A percentile compares a stretch with the other conserved stretches of the same genome.
Evolutionary conservation across 1,140 invertebrate species (phyloP).

Genomic region (Leptinotarsa defecta): DNA sequence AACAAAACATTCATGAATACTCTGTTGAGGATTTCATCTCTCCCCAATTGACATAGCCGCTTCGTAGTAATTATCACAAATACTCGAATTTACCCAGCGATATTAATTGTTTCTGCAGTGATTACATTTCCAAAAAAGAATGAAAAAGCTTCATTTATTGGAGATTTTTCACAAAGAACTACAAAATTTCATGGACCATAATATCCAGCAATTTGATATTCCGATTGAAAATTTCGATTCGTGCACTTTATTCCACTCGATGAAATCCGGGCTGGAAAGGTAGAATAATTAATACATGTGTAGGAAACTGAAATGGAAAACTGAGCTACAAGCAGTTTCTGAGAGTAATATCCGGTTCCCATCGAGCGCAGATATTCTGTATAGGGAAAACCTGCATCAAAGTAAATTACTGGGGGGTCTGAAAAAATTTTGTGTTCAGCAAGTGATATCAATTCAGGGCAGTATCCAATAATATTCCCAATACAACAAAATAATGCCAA

Average conservation of each 20-base stretch:
- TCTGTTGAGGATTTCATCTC: too few species aligned
- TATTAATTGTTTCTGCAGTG: too few species aligned
- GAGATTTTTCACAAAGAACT: background rate
- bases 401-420: too few species aligned
- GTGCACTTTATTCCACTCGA: background rate
- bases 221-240: background rate
- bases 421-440: too few species aligned
- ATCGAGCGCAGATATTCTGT: background rate
- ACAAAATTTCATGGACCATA: background rate
- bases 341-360: slow-evolving; percentile 29
- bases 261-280: slow-evolving; percentile 14
- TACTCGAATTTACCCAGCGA: too few species aligned
- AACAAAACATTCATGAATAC: too few species aligned
- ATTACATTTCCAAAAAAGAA: too few species aligned
- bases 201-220: background rate
- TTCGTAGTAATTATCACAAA: too few species aligned
- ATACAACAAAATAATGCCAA: too few species aligned
- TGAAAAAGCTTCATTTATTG: background rate
- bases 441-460: too few species aligned
- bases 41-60: too few species aligned
- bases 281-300: slow-evolving; percentile 22
- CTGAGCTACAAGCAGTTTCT: slow-evolving; percentile 25
- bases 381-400: background rate
- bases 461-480: too few species aligned
- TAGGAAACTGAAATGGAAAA: slow-evolving; percentile 18